A percentile compares a stretch with the other conserved stretches of the same genome.
phyloP scores from a whole-genome alignment of 2,797 vertebrate species.

The Mormyrus proboscirostris region DNA sequence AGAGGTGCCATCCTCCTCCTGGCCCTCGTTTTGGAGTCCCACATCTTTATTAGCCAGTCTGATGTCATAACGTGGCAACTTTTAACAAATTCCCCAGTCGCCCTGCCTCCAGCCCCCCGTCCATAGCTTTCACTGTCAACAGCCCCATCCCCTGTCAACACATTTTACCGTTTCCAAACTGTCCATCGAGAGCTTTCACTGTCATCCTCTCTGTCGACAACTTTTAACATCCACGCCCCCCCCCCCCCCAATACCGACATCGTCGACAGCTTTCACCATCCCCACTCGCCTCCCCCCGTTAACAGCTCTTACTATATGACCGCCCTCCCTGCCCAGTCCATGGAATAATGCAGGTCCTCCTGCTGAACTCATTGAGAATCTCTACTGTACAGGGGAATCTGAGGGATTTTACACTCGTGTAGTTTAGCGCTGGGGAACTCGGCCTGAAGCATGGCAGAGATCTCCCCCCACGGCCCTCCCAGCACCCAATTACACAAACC shows the following conservation, averaged over 20 bases:
- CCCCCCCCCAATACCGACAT: background rate
- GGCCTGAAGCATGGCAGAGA: background rate
- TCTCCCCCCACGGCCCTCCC: conserved; percentile 19
- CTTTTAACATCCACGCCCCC: background rate
- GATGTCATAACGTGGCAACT: background rate
- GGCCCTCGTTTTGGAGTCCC: background rate
- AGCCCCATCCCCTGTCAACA: background rate
- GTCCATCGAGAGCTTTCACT: too few relatives aligned
- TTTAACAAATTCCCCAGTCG: background rate
- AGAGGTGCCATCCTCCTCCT: background rate
- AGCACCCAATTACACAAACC: conserved; percentile 31
- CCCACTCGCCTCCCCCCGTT: too few relatives aligned
- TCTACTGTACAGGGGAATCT: background rate
- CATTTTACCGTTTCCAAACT: background rate
- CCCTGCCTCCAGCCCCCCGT: background rate
- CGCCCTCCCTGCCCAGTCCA: too few relatives aligned
- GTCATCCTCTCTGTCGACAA: background rate
- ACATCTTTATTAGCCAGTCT: conserved; percentile 25
- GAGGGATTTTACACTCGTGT: conserved; percentile 17
- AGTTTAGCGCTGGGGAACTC: conserved; percentile 3
- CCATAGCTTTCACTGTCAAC: background rate
- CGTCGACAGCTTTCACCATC: background rate
- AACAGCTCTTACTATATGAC: too few relatives aligned
- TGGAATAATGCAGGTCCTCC: background rate
- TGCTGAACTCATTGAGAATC: background rate